Conservation (phyloP, 2,888 invertebrate genomes). For the Cryptophagus acutangulus region DNA sequence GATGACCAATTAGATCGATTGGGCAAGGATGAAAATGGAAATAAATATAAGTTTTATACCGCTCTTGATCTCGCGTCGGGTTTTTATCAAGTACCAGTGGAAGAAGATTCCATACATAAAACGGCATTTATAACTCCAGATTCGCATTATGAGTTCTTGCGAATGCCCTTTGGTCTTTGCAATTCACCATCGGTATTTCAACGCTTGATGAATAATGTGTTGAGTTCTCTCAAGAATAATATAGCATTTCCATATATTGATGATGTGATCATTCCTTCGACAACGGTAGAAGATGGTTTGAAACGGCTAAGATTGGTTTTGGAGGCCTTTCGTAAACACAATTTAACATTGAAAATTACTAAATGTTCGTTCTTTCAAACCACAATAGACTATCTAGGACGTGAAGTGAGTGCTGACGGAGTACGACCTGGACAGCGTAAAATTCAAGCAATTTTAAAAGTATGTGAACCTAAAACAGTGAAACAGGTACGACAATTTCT, state of each 20-base stretch:
- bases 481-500: conserved; percentile 25
- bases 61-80: conserved; percentile 33
- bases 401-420: conserved; percentile 12
- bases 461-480: conserved; percentile 26
- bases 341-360: conserved; percentile 18
- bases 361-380: conserved; percentile 17
- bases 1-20: conserved; percentile 33
- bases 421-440: conserved; percentile 13
- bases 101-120: conserved; percentile 26
- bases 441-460: conserved; percentile 27
- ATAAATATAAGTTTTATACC: conserved; percentile 32
- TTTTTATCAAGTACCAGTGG: conserved; percentile 35
- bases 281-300: conserved; percentile 12
- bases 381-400: conserved; percentile 16
- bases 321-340: conserved; percentile 7
- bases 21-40: too few species aligned
- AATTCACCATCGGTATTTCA: conserved; percentile 39
- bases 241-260: conserved; percentile 15
- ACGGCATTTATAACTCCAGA: conserved; percentile 37
- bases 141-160: conserved; percentile 34
- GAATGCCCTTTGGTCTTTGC: conserved; percentile 37
- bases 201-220: conserved; percentile 18
- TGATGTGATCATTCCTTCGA: conserved; percentile 15
- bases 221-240: conserved; percentile 3
- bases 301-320: conserved; percentile 13